These are phyloP conservation scores for Allenopithecus nigroviridis DNA, from an alignment of 2,797 vertebrate genomes.

Conservation along the genomic window DNA sequence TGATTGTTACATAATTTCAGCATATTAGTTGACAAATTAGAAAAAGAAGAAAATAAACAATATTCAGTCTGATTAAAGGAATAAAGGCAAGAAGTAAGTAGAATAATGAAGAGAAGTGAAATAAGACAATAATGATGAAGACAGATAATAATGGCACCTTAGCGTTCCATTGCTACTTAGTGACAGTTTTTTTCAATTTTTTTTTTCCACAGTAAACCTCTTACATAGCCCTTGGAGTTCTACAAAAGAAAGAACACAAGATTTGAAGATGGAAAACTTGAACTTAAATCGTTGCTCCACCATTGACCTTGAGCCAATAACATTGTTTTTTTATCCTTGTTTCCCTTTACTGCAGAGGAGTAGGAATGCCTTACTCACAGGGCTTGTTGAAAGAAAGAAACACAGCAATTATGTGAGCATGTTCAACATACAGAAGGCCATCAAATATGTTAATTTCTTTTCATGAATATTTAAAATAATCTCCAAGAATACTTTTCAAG, in stretches of 20 bases:
- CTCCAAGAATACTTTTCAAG: neutral
- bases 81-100: neutral
- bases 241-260: neutral
- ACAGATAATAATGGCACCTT: neutral
- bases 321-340: neutral
- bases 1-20: neutral
- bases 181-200: neutral
- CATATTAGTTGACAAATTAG: neutral
- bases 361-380: neutral
- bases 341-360: neutral
- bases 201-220: neutral
- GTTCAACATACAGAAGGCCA: neutral
- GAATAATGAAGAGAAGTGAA: neutral
- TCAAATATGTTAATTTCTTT: neutral
- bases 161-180: neutral
- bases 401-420: neutral
- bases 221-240: neutral
- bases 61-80: neutral
- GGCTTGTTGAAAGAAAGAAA: neutral
- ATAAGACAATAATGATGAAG: neutral
- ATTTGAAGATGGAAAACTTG: neutral
- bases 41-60: neutral
- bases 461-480: conserved; percentile 33
- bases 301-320: neutral
- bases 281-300: neutral